Base-by-base conservation (phyloP, 2,797 vertebrate genomes). In the Sternarchorhynchus goeldii region DNA sequence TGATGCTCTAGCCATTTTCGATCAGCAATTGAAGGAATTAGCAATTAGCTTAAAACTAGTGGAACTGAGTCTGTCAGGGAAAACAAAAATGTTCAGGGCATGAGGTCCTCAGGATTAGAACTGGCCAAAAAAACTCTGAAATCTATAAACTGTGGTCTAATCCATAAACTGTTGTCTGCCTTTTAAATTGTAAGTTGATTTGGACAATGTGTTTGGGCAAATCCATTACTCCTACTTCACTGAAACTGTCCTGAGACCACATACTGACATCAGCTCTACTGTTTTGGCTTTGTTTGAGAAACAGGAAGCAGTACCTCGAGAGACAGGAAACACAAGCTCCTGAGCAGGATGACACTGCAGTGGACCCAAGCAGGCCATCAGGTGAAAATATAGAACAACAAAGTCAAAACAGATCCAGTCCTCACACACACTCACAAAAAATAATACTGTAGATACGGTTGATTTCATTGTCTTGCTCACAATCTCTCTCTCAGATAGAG, bases 301-400 rank as follows among this genome's bases (percentile, higher is more conserved):
- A 36, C 81, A 94, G 92, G 87, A 86, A 90, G 83, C 90, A 91
- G 41, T 91, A 94, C 75, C 72, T 94, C 82, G 93, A 94, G 80
- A 81, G 82, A 6, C 77, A 85, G 63, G 90, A 85, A 3, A 31
- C 29, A 32, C 88, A 87, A 64, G 69, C 81, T 0, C 73, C 77
- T 2, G 78, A 59, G 53, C 92, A 91, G 55, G 87, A 87, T 58
- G 92, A 85, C 66, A 87, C 82, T 36, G 59, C 66, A 45, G 81
- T 87, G 70, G 88, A 83, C 53, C 74, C 85, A 10, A 78, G 79
- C 4, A 41, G 75, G 50, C 18, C 31, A 17, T 84, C 89, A 87
- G 95, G 95, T 60, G 8, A 36, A 70, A 58, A 34, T 20, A 60
- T 14, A 32, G 12, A 36, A 25, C 65, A 18, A 16, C 21, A 21